These are phyloP conservation scores for Crotophaga sulcirostris DNA, from an alignment of 2,113 vertebrate genomes.

Conservation along the genomic window DNA sequence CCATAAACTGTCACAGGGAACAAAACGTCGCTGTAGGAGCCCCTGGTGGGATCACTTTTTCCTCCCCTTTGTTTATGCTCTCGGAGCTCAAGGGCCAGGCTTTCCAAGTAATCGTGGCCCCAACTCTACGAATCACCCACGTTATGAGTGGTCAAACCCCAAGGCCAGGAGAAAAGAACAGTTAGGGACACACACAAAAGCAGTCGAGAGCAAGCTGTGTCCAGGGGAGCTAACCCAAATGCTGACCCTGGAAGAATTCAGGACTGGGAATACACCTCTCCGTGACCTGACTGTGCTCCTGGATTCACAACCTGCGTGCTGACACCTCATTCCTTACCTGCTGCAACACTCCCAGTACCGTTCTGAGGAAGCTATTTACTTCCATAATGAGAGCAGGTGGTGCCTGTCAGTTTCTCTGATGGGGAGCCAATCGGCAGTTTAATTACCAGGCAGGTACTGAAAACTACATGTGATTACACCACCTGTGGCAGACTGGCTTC, in stretches of 20 bases:
- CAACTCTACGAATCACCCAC: rapidly evolving
- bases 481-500: no score
- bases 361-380: not conserved
- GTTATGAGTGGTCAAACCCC: not conserved
- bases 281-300: not conserved
- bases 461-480: not conserved
- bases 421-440: not conserved
- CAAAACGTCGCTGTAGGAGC: not conserved
- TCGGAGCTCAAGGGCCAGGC: not conserved
- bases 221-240: not conserved
- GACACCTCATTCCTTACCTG: not conserved
- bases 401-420: not conserved
- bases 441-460: not conserved
- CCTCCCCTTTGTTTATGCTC: not conserved
- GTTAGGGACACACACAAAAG: not conserved
- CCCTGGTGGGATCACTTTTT: not conserved
- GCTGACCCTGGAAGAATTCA: rapidly evolving
- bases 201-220: not conserved
- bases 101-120: rapidly evolving
- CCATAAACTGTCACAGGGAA: conserved; percentile 85
- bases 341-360: no score
- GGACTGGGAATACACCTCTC: not conserved
- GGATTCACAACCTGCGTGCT: not conserved
- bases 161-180: not conserved
- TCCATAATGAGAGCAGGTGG: rapidly evolving